Evolutionary conservation across 2,888 invertebrate genomes (phyloP).

Genomic region (Agrilus biguttatus): DNA sequence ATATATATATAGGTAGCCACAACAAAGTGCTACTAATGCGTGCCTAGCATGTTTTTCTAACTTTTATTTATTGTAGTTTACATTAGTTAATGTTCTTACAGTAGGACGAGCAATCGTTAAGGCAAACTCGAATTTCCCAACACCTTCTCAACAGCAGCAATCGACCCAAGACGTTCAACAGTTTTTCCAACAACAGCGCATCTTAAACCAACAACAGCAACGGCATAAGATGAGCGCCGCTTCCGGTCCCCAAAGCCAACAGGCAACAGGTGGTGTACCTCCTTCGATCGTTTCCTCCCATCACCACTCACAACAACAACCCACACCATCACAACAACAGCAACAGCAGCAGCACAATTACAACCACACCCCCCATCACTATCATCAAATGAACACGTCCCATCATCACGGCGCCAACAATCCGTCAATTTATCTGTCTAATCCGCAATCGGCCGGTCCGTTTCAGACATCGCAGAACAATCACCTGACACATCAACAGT

Average conservation of each 20-base stretch:
- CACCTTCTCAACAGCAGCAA: slow-evolving; percentile 22
- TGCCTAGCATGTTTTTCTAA: no score
- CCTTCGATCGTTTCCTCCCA: slow-evolving; percentile 5
- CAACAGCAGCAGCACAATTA: slow-evolving; percentile 9
- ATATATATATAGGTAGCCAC: no score
- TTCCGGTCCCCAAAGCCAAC: slow-evolving; percentile 8
- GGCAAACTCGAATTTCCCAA: slow-evolving; percentile 32
- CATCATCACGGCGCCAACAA: no score
- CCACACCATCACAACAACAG: slow-evolving; percentile 10
- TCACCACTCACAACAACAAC: slow-evolving; percentile 9
- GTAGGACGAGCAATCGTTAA: slow-evolving; percentile 44
- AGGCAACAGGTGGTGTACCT: slow-evolving; percentile 10
- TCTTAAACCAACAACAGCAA: slow-evolving; percentile 22
- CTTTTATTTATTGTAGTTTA: neutral
- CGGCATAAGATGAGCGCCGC: slow-evolving; percentile 6
- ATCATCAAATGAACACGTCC: no score
- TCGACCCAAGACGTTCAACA: slow-evolving; percentile 25
- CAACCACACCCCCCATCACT: neutral
- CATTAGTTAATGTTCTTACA: neutral
- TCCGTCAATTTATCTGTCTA: slow-evolving; percentile 3
- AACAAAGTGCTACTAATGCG: no score
- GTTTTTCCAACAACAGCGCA: slow-evolving; percentile 20
- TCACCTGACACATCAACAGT: slow-evolving; percentile 19
- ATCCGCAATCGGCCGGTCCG: slow-evolving; percentile 7
- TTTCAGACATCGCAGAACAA: slow-evolving; percentile 6